Conservation (phyloP, 2,888 invertebrate genomes). For the Subacronicta megacephala region DNA sequence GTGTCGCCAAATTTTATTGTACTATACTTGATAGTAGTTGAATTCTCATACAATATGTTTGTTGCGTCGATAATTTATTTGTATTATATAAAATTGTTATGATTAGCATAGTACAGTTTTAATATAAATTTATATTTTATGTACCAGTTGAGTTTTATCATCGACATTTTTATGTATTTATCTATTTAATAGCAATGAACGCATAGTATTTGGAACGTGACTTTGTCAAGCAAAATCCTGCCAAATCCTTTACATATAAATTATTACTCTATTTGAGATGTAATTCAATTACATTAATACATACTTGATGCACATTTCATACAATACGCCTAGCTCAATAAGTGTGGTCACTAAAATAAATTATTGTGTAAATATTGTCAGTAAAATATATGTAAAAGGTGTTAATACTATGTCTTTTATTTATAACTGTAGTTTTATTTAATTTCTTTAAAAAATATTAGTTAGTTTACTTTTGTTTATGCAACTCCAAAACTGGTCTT, state of each 20-base stretch:
- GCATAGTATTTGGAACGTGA: slow-evolving; percentile 77
- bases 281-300: slow-evolving; percentile 85
- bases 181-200: slow-evolving; percentile 65
- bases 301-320: slow-evolving; percentile 87
- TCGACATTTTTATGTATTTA: slow-evolving; percentile 64
- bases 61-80: slow-evolving; percentile 73
- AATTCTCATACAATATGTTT: slow-evolving; percentile 65
- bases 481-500: too few relatives aligned
- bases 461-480: too few relatives aligned
- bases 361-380: slow-evolving; percentile 88
- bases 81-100: slow-evolving; percentile 70
- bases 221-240: slow-evolving; percentile 87
- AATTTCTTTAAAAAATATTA: too few relatives aligned
- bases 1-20: slow-evolving; percentile 66
- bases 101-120: slow-evolving; percentile 63
- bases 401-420: slow-evolving; percentile 70
- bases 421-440: slow-evolving; percentile 51
- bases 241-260: slow-evolving; percentile 79
- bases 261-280: slow-evolving; percentile 75
- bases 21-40: slow-evolving; percentile 59
- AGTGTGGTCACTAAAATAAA: slow-evolving; percentile 88
- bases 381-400: slow-evolving; percentile 89
- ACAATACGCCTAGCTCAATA: slow-evolving; percentile 88
- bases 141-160: slow-evolving; percentile 76
- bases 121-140: slow-evolving; percentile 75